Percentiles rank a stretch among this genome's conserved stretches.
Conservation (phyloP, 2,113 vertebrate species). For the Solea solea region DNA sequence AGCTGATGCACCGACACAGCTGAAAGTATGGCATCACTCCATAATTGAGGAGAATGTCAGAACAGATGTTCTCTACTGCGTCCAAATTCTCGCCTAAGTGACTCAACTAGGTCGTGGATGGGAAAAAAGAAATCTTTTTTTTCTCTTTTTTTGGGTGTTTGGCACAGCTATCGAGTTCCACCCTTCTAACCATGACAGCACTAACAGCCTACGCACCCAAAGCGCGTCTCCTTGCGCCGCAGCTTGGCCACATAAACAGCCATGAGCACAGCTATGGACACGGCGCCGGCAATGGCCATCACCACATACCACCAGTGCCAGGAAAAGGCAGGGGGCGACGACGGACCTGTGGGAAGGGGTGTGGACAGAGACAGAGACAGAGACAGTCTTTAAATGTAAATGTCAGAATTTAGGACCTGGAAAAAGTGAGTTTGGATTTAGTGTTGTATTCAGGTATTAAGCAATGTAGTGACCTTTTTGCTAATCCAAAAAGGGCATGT, state of each 20-base stretch:
- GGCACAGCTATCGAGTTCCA: slow-evolving; percentile 27
- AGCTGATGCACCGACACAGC: slow-evolving; percentile 24
- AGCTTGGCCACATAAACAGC: slow-evolving; percentile 85
- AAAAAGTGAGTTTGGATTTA: not conserved
- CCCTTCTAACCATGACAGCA: slow-evolving; percentile 43
- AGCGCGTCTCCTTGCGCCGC: slow-evolving; percentile 89
- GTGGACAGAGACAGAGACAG: slow-evolving; percentile 28
- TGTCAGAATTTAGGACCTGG: too few relatives aligned
- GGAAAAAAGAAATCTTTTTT: slow-evolving; percentile 28
- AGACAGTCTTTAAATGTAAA: not conserved
- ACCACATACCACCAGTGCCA: slow-evolving; percentile 95
- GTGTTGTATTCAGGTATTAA: too few relatives aligned
- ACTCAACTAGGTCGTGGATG: slow-evolving; percentile 13
- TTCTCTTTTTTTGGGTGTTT: slow-evolving; percentile 32
- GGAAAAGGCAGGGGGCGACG: slow-evolving; percentile 75
- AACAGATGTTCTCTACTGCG: slow-evolving; percentile 20
- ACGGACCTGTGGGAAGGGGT: slow-evolving; percentile 43
- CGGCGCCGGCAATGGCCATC: slow-evolving; percentile 82
- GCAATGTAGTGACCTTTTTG: too few relatives aligned
- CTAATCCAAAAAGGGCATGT: too few relatives aligned
- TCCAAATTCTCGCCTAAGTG: slow-evolving; percentile 12
- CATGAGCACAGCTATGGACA: slow-evolving; percentile 82
- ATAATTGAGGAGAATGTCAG: not conserved
- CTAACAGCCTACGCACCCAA: slow-evolving; percentile 81
- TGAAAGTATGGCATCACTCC: slow-evolving; percentile 5